Evolutionary conservation across 2,888 invertebrate species (phyloP), one percentile per base, ranked within the genome.

Genomic region (Acronicta alni): DNA sequence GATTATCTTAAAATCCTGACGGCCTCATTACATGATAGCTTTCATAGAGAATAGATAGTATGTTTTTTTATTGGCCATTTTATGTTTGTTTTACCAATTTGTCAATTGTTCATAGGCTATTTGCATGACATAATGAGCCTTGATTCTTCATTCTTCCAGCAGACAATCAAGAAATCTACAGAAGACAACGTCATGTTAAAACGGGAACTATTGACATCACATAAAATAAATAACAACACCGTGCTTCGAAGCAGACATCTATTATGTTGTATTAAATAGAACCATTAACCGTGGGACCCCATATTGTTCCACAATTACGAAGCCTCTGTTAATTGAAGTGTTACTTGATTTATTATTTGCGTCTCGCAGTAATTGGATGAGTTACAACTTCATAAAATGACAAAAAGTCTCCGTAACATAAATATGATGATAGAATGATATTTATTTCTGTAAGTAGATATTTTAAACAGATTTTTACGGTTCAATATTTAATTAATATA

Each of bases 201-300:
- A 47, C 65, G 71, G 46, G 23, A 66, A 38, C 42, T 20, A 20
- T 7, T 18, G 20, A 16, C 43, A 42, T 16, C 16, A 51, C 30
- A 69, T 61, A 63, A 26, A 53, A 63, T 69, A 57, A 54, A 41
- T 51, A 32, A 41, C 39, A 48, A 42, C 49, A 18, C 54, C 57
- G 60, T 59, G 72, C 84, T 86, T 85, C 89, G 88, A 89, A 86
- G 88, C 85, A 88, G 86, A 84, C 85, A 83, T 82, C 64, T 57
- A 78, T 67, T 55, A 63, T 67, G 67, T 67, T 52, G 57, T 47
- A 59, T 60, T 76, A 77, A 77, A 77, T 73, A 69, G 70, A 75
- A 69, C 60, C 69, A 81, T 79, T 77, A 79, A 57, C 71, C 86
- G 88, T 89, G 88, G 75, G 89, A 89, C 58, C 59, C 41, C 57